Base-by-base conservation (phyloP, 2,797 vertebrate species). In the Uromys caudimaculatus region DNA sequence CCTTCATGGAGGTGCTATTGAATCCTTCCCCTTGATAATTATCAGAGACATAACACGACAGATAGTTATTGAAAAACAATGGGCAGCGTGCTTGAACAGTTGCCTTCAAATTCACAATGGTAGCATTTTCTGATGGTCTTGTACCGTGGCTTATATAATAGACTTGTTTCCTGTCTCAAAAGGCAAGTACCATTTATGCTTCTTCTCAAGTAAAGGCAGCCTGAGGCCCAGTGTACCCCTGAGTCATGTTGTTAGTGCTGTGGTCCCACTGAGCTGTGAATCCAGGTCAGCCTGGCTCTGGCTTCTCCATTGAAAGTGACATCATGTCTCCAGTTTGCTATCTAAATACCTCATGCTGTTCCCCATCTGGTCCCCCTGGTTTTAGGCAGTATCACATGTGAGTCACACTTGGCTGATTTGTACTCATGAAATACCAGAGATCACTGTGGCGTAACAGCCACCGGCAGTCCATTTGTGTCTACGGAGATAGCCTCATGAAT, bases 321-420 rank as follows among this genome's bases (percentile, higher is more conserved):
- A 50, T 0, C 19, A 12, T 90, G 50, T 86, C 62, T 19, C 79
- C 4, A 12, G 27, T 58, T 71, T 54, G 89, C 88, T 21, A 1
- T 79, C 76, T 89, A 88, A 96, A 81, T 89, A 94, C 84, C 0
- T 0, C 84, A 82, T 2, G 14, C 47, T 23, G 27, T 3, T 87
- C 54, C 44, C 91, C 93, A 69, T 38, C 54, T 92, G 95, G 79
- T 58, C 71, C 64, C 81, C 96, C 84, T 93, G 94, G 81, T 93
- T 95, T 90, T 85, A 75, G 95, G 94, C 62, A 0, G 12, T 69
- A 50, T 95, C 84, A 16, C 76, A 29, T 93, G 87, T 92, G 86
- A 97, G 93, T 93, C 76, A 76, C 73, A 73, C 90, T 95, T 93
- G 94, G 76, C 76, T 88, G 38, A 89, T 93, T 95, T 82, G 9